A percentile compares a stretch with the other conserved stretches of the same genome.
Conservation (phyloP, 1,140 invertebrate species). For the Drosophila sproati region DNA sequence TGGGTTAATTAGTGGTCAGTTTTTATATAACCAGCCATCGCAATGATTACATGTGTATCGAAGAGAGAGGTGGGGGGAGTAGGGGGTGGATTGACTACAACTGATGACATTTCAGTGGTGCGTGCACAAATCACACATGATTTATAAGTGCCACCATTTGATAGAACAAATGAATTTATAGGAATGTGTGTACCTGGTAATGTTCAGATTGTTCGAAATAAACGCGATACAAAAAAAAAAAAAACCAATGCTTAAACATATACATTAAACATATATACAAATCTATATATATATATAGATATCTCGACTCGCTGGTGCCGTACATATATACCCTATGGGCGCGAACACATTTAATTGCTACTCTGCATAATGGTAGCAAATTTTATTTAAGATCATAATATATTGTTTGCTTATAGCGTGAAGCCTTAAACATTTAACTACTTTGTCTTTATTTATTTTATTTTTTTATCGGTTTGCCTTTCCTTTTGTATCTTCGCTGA, state of each 20-base stretch:
- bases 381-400: background rate
- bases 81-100: background rate
- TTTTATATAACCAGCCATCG: constrained; percentile 58
- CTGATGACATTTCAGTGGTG: background rate
- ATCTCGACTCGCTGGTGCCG: too few relatives aligned
- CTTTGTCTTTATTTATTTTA: background rate
- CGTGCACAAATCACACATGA: constrained; percentile 12
- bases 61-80: background rate
- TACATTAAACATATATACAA: too few relatives aligned
- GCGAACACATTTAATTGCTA: too few relatives aligned
- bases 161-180: background rate
- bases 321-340: too few relatives aligned
- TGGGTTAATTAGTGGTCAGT: constrained; percentile 79
- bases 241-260: too few relatives aligned
- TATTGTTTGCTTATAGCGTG: background rate
- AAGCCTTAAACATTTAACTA: background rate
- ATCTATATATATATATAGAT: too few relatives aligned
- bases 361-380: too few relatives aligned
- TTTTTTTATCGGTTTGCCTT: background rate
- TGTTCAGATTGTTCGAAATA: too few relatives aligned
- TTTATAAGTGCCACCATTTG: background rate
- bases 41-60: constrained; percentile 33
- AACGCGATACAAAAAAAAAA: too few relatives aligned
- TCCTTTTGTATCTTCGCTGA: constrained; percentile 17
- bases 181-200: background rate